phyloP scores from a whole-genome alignment of 1,140 invertebrate genomes.

The Musca domestica region DNA sequence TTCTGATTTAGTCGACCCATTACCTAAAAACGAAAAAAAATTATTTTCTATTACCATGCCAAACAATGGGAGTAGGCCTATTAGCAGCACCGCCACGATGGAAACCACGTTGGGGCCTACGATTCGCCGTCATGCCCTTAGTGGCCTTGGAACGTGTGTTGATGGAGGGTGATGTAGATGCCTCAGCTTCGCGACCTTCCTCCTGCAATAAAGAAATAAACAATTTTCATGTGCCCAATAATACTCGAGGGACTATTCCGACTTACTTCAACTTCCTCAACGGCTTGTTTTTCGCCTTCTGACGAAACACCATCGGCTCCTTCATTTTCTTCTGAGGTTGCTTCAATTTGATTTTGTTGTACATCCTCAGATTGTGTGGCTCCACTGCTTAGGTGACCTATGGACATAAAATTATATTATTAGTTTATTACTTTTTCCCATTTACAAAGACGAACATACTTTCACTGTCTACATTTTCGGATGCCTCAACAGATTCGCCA shows the following conservation, averaged over 20 bases:
- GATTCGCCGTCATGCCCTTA: slow-evolving; percentile 39
- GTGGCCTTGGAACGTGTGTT: slow-evolving; percentile 43
- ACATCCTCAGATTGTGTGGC: slow-evolving; percentile 49
- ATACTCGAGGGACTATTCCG: background rate
- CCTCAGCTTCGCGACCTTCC: slow-evolving; percentile 70
- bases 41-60: slow-evolving; percentile 41
- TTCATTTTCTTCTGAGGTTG: slow-evolving; percentile 48
- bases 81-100: slow-evolving; percentile 32
- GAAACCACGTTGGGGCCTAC: slow-evolving; percentile 36
- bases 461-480: slow-evolving; percentile 26
- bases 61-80: slow-evolving; percentile 56
- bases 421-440: background rate
- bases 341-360: slow-evolving; percentile 39
- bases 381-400: slow-evolving; percentile 42
- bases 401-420: background rate
- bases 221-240: slow-evolving; percentile 17
- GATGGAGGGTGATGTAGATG: slow-evolving; percentile 61
- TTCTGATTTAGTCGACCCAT: too few species aligned
- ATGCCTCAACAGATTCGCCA: slow-evolving; percentile 23
- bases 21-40: background rate
- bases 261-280: slow-evolving; percentile 55
- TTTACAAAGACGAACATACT: slow-evolving; percentile 1
- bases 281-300: slow-evolving; percentile 62
- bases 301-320: slow-evolving; percentile 58
- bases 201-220: slow-evolving; percentile 54